phyloP scores from a whole-genome alignment of 1,140 invertebrate genomes.

The Monomorium pharaonis region DNA sequence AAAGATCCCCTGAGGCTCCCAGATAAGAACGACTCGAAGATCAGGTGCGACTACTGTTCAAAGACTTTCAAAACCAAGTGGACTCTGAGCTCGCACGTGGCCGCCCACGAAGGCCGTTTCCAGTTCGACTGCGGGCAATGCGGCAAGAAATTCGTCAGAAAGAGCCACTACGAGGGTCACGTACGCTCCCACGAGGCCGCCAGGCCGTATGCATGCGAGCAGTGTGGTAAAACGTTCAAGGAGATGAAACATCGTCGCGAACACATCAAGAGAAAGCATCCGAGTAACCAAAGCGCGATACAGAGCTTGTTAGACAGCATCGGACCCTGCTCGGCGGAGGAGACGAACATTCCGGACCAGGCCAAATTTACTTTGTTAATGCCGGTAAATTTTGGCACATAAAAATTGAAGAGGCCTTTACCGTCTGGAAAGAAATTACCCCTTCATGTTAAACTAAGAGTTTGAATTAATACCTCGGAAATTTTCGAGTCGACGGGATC shows the following conservation, averaged over 20 bases:
- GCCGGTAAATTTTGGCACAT: slow-evolving; percentile 82
- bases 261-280: slow-evolving; percentile 83
- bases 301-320: slow-evolving; percentile 81
- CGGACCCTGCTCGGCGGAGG: slow-evolving; percentile 78
- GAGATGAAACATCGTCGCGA: slow-evolving; percentile 83
- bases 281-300: slow-evolving; percentile 78
- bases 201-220: slow-evolving; percentile 82
- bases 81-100: slow-evolving; percentile 83
- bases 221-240: slow-evolving; percentile 83
- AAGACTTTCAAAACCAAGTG: slow-evolving; percentile 84
- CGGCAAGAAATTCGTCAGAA: slow-evolving; percentile 83
- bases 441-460: neutral
- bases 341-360: slow-evolving; percentile 76
- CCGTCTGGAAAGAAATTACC: slow-evolving; percentile 2
- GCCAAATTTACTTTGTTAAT: slow-evolving; percentile 83
- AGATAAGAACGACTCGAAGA: slow-evolving; percentile 66
- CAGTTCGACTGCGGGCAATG: slow-evolving; percentile 83
- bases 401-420: slow-evolving; percentile 49
- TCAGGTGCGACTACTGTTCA: slow-evolving; percentile 83
- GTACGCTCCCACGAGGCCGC: slow-evolving; percentile 82
- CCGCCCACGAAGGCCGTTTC: slow-evolving; percentile 82
- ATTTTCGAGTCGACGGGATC: neutral
- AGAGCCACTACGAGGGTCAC: slow-evolving; percentile 84
- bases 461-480: neutral
- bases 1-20: slow-evolving; percentile 69